Base-by-base conservation (phyloP, 2,797 vertebrate species). In the Antennarius maculatus region DNA sequence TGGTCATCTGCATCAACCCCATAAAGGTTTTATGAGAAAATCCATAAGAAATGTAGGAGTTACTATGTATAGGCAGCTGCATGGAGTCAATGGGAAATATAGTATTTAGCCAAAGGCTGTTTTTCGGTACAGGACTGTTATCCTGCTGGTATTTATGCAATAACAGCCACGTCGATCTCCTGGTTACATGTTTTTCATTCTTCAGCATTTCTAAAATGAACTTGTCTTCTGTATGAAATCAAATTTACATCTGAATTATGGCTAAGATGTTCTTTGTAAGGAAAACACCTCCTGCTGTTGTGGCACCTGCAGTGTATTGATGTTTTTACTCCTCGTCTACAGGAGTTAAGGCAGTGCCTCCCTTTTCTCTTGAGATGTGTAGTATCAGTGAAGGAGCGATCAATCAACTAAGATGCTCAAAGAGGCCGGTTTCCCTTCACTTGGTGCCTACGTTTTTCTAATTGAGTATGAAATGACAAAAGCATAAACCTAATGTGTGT, bases 1-100 rank as follows among this genome's bases (percentile, higher is more conserved):
- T 61, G 66, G 69, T 83, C 83, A 86, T 89, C 80, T 85, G 79
- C 82, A 82, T 90, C 65, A 67, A 62, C 75, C 61, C 71, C 51
- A 83, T 77, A 66, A 84, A 78, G 55, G 48, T 65, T 83, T 87
- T 51, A 84, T 84, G 80, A 82, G 31, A 75, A 82, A 79, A 88
- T 77, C 80, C 61, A 86, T 79, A 79, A 3, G 29, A 47, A 54
- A 78, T 78, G 46, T 68, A 58, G 43, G 50, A 73, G 73, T 52
- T 70, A 31, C 66, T 17, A 34, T 64, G 50, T 42, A 48, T 13
- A 18, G 53, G 69, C 34, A 41, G 61, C 58, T 66, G 69, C 73
- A 62, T 55, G 9, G 56, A 68, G 39, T 71, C 58, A 66, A 58
- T 49, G 39, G 53, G 69, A 54, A 63, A 69, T 48, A 2, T 31